These are phyloP conservation scores for Sphaeridia pumilis DNA, from an alignment of 2,888 invertebrate genomes.

Conservation along the genomic window DNA sequence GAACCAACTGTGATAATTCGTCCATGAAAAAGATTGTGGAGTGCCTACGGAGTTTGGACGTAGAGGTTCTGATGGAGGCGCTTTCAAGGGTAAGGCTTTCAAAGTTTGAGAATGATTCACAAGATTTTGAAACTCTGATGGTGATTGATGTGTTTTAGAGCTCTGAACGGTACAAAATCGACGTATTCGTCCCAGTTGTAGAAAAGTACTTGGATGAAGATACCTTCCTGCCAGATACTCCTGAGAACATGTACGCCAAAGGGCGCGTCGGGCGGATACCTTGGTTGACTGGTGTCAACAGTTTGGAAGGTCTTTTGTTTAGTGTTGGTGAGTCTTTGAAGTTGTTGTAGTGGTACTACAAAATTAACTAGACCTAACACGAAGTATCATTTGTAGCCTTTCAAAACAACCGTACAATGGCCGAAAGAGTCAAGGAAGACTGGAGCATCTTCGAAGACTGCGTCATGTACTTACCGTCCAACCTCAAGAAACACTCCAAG, in stretches of 20 bases:
- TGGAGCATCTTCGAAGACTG: background rate
- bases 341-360: background rate
- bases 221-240: background rate
- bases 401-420: background rate
- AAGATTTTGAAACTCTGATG: no score
- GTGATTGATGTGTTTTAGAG: no score
- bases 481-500: background rate
- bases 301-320: background rate
- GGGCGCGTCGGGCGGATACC: background rate
- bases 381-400: background rate
- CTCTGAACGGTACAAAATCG: background rate
- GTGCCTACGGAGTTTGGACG: background rate
- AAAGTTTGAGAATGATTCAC: no score
- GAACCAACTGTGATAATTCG: constrained; percentile 1
- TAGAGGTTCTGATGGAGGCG: background rate
- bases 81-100: background rate
- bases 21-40: background rate
- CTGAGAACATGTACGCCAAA: background rate
- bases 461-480: background rate
- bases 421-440: background rate
- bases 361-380: background rate
- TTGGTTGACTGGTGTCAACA: background rate
- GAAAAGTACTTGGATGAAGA: background rate
- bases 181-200: background rate
- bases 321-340: background rate